Percentiles rank a stretch among this genome's conserved stretches.
These are phyloP conservation scores for Hylaea fasciaria DNA, from an alignment of 2,888 invertebrate species.

Conservation along the genomic window DNA sequence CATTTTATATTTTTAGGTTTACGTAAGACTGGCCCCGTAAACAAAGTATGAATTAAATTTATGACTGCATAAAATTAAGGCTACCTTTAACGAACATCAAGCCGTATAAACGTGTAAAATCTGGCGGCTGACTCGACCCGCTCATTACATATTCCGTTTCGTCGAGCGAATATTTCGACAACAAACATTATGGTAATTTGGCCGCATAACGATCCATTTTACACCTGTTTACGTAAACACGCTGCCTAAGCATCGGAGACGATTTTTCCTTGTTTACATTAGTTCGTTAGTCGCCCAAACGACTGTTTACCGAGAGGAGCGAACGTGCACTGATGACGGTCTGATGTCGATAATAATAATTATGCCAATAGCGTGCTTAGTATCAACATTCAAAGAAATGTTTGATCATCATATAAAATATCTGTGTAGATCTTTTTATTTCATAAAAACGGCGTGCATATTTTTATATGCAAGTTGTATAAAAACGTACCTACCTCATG, in stretches of 20 bases:
- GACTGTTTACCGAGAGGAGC: slow-evolving; percentile 49
- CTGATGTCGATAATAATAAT: slow-evolving; percentile 49
- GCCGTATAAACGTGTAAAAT: slow-evolving; percentile 68
- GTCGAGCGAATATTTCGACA: slow-evolving; percentile 79
- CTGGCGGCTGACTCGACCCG: slow-evolving; percentile 66
- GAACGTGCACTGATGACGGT: slow-evolving; percentile 49
- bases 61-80: slow-evolving; percentile 69
- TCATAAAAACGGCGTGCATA: no score
- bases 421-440: background rate
- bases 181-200: slow-evolving; percentile 81
- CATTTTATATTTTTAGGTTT: slow-evolving; percentile 38
- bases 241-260: slow-evolving; percentile 69
- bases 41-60: slow-evolving; percentile 67
- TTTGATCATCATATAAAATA: background rate
- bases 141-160: slow-evolving; percentile 78
- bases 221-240: slow-evolving; percentile 81
- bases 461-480: no score
- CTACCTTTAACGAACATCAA: slow-evolving; percentile 69
- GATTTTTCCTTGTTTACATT: slow-evolving; percentile 61
- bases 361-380: slow-evolving; percentile 29
- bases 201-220: slow-evolving; percentile 77
- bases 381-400: slow-evolving; percentile 14
- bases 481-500: background rate
- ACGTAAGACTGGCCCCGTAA: slow-evolving; percentile 51
- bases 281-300: slow-evolving; percentile 51